phyloP scores from a whole-genome alignment of 2,113 vertebrate species.

The Pomatorhinus ruficollis region DNA sequence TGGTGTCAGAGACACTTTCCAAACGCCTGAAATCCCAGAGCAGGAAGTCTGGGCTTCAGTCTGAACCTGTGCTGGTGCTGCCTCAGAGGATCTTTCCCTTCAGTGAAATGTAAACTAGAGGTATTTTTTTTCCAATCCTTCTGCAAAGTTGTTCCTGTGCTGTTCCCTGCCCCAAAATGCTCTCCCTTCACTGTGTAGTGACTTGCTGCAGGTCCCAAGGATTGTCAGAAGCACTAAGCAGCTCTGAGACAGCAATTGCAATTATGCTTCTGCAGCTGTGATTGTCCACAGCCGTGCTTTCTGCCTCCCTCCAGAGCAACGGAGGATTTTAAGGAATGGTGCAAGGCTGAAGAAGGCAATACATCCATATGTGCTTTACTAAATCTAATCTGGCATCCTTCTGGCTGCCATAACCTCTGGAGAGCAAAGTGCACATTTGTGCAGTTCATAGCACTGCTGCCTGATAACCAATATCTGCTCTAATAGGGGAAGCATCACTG shows the following conservation, averaged over 20 bases:
- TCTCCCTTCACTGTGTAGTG: neutral
- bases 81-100: neutral
- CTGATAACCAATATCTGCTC: neutral
- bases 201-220: neutral
- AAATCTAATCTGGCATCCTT: conserved; percentile 39
- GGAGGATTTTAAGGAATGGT: neutral
- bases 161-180: neutral
- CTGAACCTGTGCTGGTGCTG: neutral
- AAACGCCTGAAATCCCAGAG: neutral
- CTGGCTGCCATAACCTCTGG: neutral
- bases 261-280: neutral
- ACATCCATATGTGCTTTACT: neutral
- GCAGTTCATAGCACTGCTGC: neutral
- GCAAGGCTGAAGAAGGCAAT: neutral
- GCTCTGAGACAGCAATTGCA: conserved; percentile 31
- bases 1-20: neutral
- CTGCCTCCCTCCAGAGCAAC: neutral
- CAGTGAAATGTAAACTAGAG: neutral
- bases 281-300: neutral
- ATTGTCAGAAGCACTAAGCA: conserved; percentile 15
- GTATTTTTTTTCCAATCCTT: neutral
- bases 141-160: neutral
- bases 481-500: accelerated
- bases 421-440: conserved; percentile 39
- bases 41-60: neutral